These are phyloP conservation scores for Parus major DNA, from an alignment of 2,113 vertebrate genomes.

Conservation along the genomic window DNA sequence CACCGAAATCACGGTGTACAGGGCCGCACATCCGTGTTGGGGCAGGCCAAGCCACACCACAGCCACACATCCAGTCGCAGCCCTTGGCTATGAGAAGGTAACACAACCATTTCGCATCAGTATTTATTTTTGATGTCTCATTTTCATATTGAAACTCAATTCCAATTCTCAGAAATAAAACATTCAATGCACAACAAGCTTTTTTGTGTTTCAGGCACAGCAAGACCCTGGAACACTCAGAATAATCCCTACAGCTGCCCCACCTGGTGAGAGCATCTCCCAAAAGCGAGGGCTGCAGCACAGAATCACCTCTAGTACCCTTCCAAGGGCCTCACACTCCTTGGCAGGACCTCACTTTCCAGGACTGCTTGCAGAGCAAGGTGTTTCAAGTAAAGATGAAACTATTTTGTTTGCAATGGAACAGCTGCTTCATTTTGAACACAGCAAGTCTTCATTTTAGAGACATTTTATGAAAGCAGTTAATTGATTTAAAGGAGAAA, in stretches of 20 bases:
- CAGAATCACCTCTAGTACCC: neutral
- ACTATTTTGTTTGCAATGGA: neutral
- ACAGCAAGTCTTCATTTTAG: neutral
- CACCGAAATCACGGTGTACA: rapidly evolving
- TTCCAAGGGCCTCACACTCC: neutral
- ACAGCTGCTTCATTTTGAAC: neutral
- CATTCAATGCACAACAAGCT: too few species aligned
- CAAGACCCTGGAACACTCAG: rapidly evolving
- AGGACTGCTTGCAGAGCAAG: neutral
- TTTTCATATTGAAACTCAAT: neutral
- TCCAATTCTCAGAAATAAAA: neutral
- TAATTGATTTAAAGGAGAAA: neutral
- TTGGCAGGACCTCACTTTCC: neutral
- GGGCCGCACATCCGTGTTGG: rapidly evolving
- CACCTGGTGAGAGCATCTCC: neutral
- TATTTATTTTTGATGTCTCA: neutral
- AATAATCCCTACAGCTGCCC: rapidly evolving
- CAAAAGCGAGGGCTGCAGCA: neutral
- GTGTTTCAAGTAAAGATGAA: neutral
- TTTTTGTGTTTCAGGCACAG: neutral
- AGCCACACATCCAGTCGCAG: rapidly evolving
- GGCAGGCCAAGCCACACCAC: rapidly evolving
- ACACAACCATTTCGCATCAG: rapidly evolving
- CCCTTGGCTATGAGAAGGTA: neutral
- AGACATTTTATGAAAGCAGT: neutral